phyloP scores from a whole-genome alignment of 2,113 vertebrate genomes.

The Notechis scutatus region DNA sequence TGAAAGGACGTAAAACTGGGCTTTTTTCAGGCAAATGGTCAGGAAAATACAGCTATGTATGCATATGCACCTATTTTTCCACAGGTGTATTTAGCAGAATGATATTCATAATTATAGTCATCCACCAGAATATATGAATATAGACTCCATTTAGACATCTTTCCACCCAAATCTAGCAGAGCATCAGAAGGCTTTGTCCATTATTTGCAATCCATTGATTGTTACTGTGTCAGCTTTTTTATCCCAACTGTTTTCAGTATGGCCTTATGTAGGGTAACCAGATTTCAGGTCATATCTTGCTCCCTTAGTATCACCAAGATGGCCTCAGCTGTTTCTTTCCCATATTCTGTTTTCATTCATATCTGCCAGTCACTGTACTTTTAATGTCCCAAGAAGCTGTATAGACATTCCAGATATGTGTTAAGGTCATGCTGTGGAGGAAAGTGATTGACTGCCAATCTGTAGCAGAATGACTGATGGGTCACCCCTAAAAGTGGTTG shows the following conservation, averaged over 20 bases:
- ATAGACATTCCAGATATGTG: neutral
- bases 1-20: neutral
- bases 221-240: neutral
- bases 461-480: neutral
- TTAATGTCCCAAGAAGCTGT: neutral
- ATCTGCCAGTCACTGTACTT: neutral
- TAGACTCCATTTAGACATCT: neutral
- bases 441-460: neutral
- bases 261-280: neutral
- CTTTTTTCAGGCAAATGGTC: neutral
- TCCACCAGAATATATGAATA: neutral
- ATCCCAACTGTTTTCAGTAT: neutral
- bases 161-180: neutral
- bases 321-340: neutral
- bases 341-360: neutral
- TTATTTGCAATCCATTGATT: neutral
- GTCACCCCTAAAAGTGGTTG: neutral
- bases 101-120: neutral
- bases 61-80: no score
- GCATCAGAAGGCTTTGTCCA: neutral
- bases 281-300: neutral
- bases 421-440: neutral
- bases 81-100: neutral
- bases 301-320: neutral
- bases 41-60: neutral